Evolutionary conservation across 2,113 vertebrate species (phyloP).

Genomic region (Brachypteracias leptosomus): DNA sequence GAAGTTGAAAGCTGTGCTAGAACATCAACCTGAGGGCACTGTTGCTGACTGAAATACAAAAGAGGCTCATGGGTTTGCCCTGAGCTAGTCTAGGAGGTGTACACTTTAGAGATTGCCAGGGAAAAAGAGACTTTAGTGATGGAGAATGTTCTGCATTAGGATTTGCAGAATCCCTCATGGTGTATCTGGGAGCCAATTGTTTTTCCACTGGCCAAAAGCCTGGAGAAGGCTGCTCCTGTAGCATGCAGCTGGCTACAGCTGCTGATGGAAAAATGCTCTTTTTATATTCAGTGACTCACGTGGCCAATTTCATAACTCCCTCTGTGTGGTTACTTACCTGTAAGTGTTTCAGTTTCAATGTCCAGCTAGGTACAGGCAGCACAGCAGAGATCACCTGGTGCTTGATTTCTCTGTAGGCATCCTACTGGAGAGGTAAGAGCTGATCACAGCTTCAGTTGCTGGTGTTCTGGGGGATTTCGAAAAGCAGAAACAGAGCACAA

Average conservation of each 20-base stretch:
- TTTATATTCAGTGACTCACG: background rate
- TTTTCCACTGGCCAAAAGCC: background rate
- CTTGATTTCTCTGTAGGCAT: background rate
- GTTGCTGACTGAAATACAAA: background rate
- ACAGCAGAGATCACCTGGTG: background rate
- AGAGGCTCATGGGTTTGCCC: background rate
- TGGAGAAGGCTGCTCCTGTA: background rate
- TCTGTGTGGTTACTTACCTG: background rate
- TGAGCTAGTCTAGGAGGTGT: background rate
- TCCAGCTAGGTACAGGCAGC: background rate
- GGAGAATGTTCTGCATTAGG: background rate
- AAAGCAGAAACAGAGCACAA: background rate
- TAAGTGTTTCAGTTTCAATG: background rate
- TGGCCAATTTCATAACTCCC: background rate
- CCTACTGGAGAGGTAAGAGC: background rate
- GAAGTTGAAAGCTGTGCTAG: background rate
- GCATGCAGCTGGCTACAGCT: background rate
- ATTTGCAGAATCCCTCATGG: background rate
- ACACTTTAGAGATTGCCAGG: fast-evolving
- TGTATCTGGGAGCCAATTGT: background rate
- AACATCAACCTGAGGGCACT: background rate
- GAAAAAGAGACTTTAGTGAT: background rate
- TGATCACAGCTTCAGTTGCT: background rate
- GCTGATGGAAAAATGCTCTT: background rate
- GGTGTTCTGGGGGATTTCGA: background rate